Evolutionary conservation across 2,888 invertebrate species (phyloP).

Genomic region (Villa cingulata): DNA sequence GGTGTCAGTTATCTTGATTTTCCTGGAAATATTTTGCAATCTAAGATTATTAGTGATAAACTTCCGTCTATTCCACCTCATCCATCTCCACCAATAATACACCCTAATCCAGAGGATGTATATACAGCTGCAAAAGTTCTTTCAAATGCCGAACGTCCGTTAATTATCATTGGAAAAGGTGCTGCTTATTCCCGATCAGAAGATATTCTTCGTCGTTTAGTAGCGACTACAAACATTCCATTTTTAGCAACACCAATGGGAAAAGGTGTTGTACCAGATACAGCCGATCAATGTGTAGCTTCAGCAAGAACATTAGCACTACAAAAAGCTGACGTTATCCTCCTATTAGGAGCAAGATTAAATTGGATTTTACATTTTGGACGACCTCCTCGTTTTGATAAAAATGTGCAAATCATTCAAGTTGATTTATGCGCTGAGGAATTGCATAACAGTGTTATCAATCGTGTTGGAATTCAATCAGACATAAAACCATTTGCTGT

Average conservation of each 20-base stretch:
- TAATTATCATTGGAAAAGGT: slow-evolving; percentile 85
- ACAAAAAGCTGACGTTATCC: slow-evolving; percentile 73
- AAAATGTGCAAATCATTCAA: slow-evolving; percentile 79
- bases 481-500: slow-evolving; percentile 64
- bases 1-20: slow-evolving; percentile 86
- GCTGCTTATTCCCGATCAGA: slow-evolving; percentile 74
- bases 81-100: slow-evolving; percentile 47
- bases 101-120: slow-evolving; percentile 58
- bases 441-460: slow-evolving; percentile 74
- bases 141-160: slow-evolving; percentile 59
- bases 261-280: slow-evolving; percentile 65
- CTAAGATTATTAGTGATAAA: slow-evolving; percentile 25
- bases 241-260: slow-evolving; percentile 95
- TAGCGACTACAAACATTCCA: slow-evolving; percentile 61
- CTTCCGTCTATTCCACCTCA: slow-evolving; percentile 32
- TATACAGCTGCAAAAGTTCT: slow-evolving; percentile 55
- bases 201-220: slow-evolving; percentile 50
- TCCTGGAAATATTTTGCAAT: slow-evolving; percentile 68
- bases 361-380: slow-evolving; percentile 99
- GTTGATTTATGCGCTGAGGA: slow-evolving; percentile 83
- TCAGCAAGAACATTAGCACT: slow-evolving; percentile 77
- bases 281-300: slow-evolving; percentile 59
- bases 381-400: slow-evolving; percentile 66
- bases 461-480: slow-evolving; percentile 69
- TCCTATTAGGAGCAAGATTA: slow-evolving; percentile 78